Evolutionary conservation across 2,888 invertebrate genomes (phyloP).

Genomic region (Suillia variegata): DNA sequence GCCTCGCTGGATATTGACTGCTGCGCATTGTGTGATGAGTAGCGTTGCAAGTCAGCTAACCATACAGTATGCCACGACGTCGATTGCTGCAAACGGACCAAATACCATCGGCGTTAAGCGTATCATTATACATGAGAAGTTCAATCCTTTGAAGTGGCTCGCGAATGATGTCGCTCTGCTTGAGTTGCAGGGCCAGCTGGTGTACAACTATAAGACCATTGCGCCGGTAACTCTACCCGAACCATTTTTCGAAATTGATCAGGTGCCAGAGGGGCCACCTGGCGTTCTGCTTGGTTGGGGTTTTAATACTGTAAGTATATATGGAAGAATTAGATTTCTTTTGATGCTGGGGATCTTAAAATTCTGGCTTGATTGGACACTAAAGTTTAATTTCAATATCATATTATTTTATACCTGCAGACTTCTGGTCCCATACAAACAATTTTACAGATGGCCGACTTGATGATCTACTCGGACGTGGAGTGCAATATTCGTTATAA

Average conservation of each 20-base stretch:
- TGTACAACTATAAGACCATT: constrained; percentile 42
- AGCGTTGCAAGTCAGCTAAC: constrained; percentile 23
- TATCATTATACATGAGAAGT: constrained; percentile 54
- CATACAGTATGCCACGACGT: constrained; percentile 46
- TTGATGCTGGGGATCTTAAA: no score
- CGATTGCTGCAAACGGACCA: constrained; percentile 31
- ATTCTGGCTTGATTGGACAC: neutral
- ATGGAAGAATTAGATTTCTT: no score
- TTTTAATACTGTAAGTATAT: constrained; percentile 40
- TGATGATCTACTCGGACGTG: constrained; percentile 56
- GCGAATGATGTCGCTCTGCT: constrained; percentile 61
- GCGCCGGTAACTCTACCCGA: constrained; percentile 48
- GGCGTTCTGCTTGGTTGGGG: constrained; percentile 56
- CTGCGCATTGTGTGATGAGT: constrained; percentile 49
- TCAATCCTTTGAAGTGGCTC: constrained; percentile 36
- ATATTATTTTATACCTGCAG: constrained; percentile 38
- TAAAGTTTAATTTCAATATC: no score
- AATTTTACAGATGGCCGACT: constrained; percentile 54
- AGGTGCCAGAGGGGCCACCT: constrained; percentile 34
- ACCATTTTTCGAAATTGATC: constrained; percentile 39
- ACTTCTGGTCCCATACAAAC: constrained; percentile 49
- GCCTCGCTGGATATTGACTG: constrained; percentile 44
- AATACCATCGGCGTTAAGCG: constrained; percentile 44
- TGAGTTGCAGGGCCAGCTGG: constrained; percentile 43
- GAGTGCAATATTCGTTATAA: constrained; percentile 52